phyloP scores from a whole-genome alignment of 2,797 vertebrate species.

The Sardinella longiceps region DNA sequence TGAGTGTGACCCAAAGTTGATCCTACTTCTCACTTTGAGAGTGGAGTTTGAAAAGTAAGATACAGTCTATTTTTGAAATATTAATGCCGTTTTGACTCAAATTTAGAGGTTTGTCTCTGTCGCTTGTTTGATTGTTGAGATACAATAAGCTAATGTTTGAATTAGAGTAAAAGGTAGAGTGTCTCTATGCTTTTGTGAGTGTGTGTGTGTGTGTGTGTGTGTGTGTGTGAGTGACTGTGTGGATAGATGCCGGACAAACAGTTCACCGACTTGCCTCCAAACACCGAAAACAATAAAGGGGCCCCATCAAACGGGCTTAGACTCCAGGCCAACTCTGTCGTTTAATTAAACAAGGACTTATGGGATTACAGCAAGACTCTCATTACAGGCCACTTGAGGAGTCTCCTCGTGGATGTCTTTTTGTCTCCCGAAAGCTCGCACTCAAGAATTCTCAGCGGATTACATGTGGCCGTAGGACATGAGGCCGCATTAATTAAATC shows the following conservation, averaged over 20 bases:
- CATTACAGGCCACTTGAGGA: conserved; percentile 76
- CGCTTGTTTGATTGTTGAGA: not conserved
- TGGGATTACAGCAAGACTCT: conserved; percentile 79
- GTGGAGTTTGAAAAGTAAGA: not conserved
- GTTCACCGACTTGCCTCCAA: conserved; percentile 40
- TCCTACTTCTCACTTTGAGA: not conserved
- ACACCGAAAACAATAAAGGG: conserved; percentile 51
- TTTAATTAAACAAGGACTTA: conserved; percentile 88
- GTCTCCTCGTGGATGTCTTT: conserved; percentile 72
- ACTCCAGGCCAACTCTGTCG: conserved; percentile 70
- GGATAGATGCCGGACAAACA: conserved; percentile 40
- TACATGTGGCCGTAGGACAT: conserved; percentile 78
- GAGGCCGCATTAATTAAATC: conserved; percentile 80
- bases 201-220: conserved; percentile 37
- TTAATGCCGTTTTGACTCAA: not conserved
- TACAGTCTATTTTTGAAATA: not conserved
- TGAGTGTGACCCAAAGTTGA: not conserved
- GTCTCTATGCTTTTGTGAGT: not conserved
- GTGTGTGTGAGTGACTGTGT: conserved; percentile 35
- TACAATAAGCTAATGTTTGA: not conserved
- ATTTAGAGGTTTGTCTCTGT: not conserved
- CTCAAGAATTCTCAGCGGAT: conserved; percentile 74
- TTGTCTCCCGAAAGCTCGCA: conserved; percentile 68
- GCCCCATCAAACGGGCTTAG: conserved; percentile 65
- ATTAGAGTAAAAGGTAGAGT: not conserved